phyloP scores from a whole-genome alignment of 2,888 invertebrate species.

The Drosophila merina region DNA sequence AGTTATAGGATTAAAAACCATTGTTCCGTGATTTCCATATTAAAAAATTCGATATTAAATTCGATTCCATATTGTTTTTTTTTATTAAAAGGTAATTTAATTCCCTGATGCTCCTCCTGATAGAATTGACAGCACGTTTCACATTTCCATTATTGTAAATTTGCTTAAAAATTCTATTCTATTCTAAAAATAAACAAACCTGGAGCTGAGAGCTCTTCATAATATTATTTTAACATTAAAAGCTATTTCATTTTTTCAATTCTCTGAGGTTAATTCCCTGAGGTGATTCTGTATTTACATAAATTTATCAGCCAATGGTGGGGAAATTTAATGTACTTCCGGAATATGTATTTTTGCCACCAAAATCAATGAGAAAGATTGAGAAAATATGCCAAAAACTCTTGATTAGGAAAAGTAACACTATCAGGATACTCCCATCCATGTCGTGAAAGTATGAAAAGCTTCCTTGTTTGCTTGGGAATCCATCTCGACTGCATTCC shows the following conservation, averaged over 20 bases:
- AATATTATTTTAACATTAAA: not conserved
- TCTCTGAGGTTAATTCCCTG: not conserved
- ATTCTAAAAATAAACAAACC: not conserved
- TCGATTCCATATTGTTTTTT: no score
- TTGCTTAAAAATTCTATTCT: not conserved
- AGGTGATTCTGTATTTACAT: not conserved
- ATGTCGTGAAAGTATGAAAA: not conserved
- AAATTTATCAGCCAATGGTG: not conserved
- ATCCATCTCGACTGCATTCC: slow-evolving; percentile 15
- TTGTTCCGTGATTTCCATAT: no score
- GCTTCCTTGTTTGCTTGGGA: slow-evolving; percentile 1
- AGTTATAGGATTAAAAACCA: no score
- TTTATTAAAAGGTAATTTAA: no score
- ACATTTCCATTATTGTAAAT: not conserved
- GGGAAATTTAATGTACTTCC: no score
- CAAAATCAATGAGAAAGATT: no score
- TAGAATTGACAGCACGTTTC: not conserved
- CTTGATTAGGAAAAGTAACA: no score
- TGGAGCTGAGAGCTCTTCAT: not conserved
- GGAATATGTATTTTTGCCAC: no score
- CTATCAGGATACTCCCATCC: not conserved
- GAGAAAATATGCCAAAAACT: no score
- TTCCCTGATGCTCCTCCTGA: no score
- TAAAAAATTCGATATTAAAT: no score
- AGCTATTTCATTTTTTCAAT: not conserved